phyloP scores from a whole-genome alignment of 2,888 invertebrate genomes.

The Furcula furcula region DNA sequence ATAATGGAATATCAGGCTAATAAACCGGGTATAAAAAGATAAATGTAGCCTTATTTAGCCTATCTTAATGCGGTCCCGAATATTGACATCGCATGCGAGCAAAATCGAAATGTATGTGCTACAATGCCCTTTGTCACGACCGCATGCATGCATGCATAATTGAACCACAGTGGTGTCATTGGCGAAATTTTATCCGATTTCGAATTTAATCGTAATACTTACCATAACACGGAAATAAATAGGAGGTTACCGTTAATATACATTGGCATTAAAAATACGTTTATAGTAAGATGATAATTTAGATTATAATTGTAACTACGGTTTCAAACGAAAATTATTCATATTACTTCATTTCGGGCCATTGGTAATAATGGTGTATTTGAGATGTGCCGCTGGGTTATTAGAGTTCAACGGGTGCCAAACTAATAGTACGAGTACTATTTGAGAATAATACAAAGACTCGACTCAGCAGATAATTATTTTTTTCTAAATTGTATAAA shows the following conservation, averaged over 20 bases:
- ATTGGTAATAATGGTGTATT: conserved; percentile 3
- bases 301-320: no score
- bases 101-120: conserved; percentile 18
- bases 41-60: conserved; percentile 1
- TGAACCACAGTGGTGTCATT: conserved; percentile 17
- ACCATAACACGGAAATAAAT: not conserved
- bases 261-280: no score
- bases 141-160: conserved; percentile 36
- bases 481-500: not conserved
- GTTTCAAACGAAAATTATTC: no score
- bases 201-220: conserved; percentile 4
- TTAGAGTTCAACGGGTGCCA: conserved; percentile 33
- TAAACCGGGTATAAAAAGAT: no score
- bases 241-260: no score
- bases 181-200: conserved; percentile 13
- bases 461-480: no score
- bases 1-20: no score
- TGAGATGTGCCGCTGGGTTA: conserved; percentile 4
- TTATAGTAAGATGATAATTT: no score
- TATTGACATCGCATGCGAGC: conserved; percentile 17
- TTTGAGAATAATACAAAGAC: no score
- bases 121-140: conserved; percentile 42
- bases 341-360: conserved; percentile 1
- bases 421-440: no score
- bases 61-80: conserved; percentile 11